Percentiles rank a stretch among this genome's conserved stretches.
Conservation (phyloP, 1,140 invertebrate genomes). For the Penaeus japonicus region DNA sequence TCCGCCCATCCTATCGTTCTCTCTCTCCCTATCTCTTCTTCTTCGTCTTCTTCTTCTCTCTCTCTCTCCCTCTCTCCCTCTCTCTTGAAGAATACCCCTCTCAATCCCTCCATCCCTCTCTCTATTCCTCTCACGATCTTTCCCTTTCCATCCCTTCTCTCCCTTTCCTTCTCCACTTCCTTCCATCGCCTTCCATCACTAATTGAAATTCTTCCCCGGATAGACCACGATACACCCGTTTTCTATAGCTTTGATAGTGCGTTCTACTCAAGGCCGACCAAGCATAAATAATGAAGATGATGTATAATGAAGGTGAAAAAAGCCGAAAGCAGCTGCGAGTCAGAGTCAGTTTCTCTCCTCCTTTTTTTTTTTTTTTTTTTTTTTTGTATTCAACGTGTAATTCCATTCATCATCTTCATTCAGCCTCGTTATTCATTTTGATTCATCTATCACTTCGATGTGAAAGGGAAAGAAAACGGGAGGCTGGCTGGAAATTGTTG, state of each 20-base stretch:
- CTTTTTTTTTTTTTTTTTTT: too few species aligned
- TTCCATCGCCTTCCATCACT: too few species aligned
- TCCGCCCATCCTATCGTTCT: not conserved
- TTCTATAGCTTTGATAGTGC: not conserved
- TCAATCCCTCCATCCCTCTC: not conserved
- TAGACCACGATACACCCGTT: too few species aligned
- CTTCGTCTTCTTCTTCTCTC: not conserved
- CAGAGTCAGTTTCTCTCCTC: not conserved
- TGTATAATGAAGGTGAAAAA: constrained; percentile 10
- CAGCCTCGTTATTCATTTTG: too few species aligned
- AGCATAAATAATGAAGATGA: constrained; percentile 22
- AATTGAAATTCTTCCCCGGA: too few species aligned
- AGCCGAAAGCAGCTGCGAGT: not conserved
- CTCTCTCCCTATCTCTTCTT: not conserved
- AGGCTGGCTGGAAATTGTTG: too few species aligned
- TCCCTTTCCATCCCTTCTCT: not conserved
- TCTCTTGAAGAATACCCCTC: not conserved
- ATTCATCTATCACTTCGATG: too few species aligned
- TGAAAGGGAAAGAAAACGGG: too few species aligned
- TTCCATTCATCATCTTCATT: too few species aligned
- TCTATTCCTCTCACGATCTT: not conserved
- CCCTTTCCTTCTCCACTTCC: too few species aligned
- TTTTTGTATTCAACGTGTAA: too few species aligned
- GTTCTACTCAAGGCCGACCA: not conserved
- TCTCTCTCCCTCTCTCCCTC: not conserved